phyloP scores from a whole-genome alignment of 2,888 invertebrate species.

The Spialia ferax region DNA sequence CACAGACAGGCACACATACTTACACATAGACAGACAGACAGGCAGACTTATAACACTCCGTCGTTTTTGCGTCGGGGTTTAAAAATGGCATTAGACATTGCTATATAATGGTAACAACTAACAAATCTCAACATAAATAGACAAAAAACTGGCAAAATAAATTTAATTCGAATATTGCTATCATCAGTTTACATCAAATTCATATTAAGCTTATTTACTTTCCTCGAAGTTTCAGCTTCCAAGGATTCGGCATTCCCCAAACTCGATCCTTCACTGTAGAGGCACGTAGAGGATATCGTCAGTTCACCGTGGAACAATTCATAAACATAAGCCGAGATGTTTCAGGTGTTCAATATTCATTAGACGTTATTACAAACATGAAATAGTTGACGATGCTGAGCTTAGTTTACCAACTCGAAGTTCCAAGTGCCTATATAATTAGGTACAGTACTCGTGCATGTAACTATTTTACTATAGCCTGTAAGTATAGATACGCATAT shows the following conservation, averaged over 20 bases:
- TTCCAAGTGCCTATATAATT: conserved; percentile 43
- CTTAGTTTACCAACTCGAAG: conserved; percentile 56
- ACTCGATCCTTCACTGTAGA: not conserved
- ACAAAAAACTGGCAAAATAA: too few species aligned
- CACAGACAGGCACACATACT: too few species aligned
- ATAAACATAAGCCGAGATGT: conserved; percentile 15
- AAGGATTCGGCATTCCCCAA: not conserved
- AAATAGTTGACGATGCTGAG: conserved; percentile 53
- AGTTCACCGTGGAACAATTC: conserved; percentile 11
- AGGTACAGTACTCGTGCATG: conserved; percentile 49
- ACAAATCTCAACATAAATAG: too few species aligned
- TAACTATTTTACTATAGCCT: too few species aligned
- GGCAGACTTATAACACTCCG: too few species aligned
- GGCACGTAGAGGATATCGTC: not conserved
- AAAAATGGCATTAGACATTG: too few species aligned
- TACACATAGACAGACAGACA: too few species aligned
- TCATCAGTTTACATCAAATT: too few species aligned
- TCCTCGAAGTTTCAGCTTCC: not conserved
- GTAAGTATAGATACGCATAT: too few species aligned
- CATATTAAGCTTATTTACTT: not conserved
- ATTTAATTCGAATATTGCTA: too few species aligned
- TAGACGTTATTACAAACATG: conserved; percentile 59
- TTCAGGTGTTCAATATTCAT: conserved; percentile 64
- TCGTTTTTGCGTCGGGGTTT: too few species aligned
- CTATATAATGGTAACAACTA: too few species aligned